Percentiles rank a stretch among this genome's conserved stretches.
Evolutionary conservation across 2,888 invertebrate species (phyloP).

Genomic region (Bibio marci): DNA sequence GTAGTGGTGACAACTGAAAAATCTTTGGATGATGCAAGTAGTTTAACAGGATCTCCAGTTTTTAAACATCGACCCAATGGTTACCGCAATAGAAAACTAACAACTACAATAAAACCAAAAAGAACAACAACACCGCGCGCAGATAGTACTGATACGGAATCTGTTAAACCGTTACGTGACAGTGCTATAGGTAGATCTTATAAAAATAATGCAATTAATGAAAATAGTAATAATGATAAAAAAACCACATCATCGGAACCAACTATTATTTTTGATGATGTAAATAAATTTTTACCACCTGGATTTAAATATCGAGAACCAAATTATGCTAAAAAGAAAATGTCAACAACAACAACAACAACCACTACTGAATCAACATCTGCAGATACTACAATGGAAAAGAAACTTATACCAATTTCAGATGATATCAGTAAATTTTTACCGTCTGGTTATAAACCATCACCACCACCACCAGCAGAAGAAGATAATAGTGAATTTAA

Average conservation of each 20-base stretch:
- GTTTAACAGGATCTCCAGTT: not conserved
- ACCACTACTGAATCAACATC: constrained; percentile 4
- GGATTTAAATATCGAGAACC: constrained; percentile 29
- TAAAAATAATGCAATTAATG: constrained; percentile 41
- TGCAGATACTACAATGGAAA: constrained; percentile 21
- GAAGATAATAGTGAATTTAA: constrained; percentile 39
- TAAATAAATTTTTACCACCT: constrained; percentile 46
- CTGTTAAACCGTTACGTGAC: constrained; percentile 20
- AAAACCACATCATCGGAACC: constrained; percentile 41
- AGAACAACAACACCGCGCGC: too few relatives aligned
- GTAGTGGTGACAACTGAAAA: not conserved
- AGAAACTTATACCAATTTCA: constrained; percentile 12
- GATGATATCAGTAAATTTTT: constrained; percentile 27
- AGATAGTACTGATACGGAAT: not conserved
- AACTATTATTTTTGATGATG: constrained; percentile 36
- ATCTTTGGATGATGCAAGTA: not conserved
- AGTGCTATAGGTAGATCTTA: constrained; percentile 30
- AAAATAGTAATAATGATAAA: constrained; percentile 27
- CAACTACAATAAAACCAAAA: constrained; percentile 20
- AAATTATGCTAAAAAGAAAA: constrained; percentile 9
- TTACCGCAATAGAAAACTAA: constrained; percentile 35
- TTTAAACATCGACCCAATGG: constrained; percentile 16
- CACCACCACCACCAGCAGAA: constrained; percentile 19
- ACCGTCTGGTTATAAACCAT: constrained; percentile 39
- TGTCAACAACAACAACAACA: constrained; percentile 15